Conservation (phyloP, 2,888 invertebrate species). For the Callyntrura sp. region DNA sequence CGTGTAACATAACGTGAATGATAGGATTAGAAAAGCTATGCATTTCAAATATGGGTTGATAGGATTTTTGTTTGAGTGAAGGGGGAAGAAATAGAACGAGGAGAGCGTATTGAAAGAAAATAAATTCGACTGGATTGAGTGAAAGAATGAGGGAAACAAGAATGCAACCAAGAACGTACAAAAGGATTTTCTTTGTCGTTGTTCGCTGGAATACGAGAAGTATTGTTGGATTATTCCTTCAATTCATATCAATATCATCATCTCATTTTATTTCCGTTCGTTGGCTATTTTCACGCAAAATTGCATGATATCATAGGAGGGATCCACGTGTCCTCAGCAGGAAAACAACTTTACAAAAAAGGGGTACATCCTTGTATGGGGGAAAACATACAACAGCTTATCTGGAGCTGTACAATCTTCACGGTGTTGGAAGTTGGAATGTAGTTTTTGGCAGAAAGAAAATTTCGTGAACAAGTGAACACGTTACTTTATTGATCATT, state of each 20-base stretch:
- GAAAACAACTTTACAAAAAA: no score
- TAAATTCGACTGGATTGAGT: constrained; percentile 52
- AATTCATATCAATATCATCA: constrained; percentile 25
- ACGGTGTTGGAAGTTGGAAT: no score
- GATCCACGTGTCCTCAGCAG: no score
- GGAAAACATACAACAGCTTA: no score
- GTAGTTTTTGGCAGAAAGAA: no score
- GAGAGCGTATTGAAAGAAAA: constrained; percentile 57
- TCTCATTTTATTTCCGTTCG: constrained; percentile 14
- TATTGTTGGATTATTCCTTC: constrained; percentile 24
- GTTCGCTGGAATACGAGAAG: not conserved
- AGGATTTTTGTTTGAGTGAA: constrained; percentile 65
- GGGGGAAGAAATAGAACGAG: constrained; percentile 9
- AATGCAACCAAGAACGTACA: constrained; percentile 1
- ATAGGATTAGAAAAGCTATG: constrained; percentile 83
- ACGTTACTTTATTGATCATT: no score
- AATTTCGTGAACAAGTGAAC: no score
- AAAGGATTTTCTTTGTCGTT: constrained; percentile 19
- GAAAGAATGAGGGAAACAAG: constrained; percentile 37
- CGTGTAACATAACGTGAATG: constrained; percentile 71
- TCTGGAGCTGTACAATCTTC: no score
- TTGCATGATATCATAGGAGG: not conserved
- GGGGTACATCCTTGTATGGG: no score
- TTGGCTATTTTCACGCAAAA: not conserved
- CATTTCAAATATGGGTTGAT: constrained; percentile 82